Evolutionary conservation across 1,140 invertebrate species (phyloP), one percentile per base, ranked within the genome.

Genomic region (Pectinophora gossypiella): DNA sequence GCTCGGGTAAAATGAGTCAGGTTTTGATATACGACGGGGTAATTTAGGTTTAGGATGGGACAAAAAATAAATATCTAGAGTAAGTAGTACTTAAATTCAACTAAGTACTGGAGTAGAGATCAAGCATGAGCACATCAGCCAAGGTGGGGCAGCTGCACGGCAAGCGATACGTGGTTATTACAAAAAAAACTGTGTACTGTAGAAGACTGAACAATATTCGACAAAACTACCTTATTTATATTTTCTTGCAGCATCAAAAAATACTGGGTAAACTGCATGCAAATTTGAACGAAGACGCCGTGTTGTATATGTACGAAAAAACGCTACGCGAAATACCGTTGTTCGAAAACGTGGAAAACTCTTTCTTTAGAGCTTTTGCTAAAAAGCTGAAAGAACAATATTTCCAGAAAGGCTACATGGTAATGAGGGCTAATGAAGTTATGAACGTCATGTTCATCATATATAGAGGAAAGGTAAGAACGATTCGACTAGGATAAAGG

Each of bases 331-430:
- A 88, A 59, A 86, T 89, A 64, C 85, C 87, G 18, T 52, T 89
- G 46, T 89, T 89, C 51, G 85, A 88, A 59, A 70, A 79, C 22
- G 78, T 88, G 0, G 87, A 89, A 20, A 76, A 77, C 58, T 85
- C 85, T 1, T 89, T 89, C 70, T 87, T 89, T 48, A 72, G 87
- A 62, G 77, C 86, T 35, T 80, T 89, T 46, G 86, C 84, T 0
- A 88, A 87, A 57, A 80, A 81, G 59, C 56, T 89, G 1, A 72
- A 67, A 20, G 86, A 89, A 53, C 49, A 64, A 36, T 89, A 88
- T 61, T 87, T 77, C 59, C 80, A 86, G 55, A 87, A 84, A 62
- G 83, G 85, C n/a, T 84, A 87, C 43, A 75, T 81, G 69, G 71
- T 88, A 20, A 72, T 87, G 36, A 68, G 71, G 61, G 59, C 72